phyloP scores from a whole-genome alignment of 2,888 invertebrate species.

The Andrena bucephala region DNA sequence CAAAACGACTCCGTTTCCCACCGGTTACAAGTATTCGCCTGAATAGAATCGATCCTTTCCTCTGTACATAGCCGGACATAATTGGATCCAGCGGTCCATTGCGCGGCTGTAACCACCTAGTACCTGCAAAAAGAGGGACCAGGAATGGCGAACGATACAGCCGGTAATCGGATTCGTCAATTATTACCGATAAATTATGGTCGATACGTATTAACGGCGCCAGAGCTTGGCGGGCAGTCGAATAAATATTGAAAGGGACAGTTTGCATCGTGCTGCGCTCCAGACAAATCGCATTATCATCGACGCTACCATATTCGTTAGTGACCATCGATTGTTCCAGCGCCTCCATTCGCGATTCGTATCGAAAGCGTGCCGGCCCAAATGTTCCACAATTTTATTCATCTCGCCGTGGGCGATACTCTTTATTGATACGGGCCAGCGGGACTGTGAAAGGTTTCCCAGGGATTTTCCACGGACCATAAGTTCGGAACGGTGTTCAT shows the following conservation, averaged over 20 bases:
- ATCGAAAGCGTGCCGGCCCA: background rate
- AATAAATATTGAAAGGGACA: conserved; percentile 57
- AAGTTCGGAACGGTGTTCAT: conserved; percentile 19
- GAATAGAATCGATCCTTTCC: conserved; percentile 10
- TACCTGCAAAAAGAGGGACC: conserved; percentile 19
- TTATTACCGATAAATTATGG: conserved; percentile 61
- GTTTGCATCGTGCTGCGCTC: conserved; percentile 28
- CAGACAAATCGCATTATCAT: conserved; percentile 37
- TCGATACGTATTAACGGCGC: conserved; percentile 45
- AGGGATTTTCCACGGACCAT: background rate
- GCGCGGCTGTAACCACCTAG: conserved; percentile 37
- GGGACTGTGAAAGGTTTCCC: background rate
- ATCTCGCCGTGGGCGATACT: background rate
- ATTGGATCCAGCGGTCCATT: conserved; percentile 49
- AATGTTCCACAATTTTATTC: conserved; percentile 16
- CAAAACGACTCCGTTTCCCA: conserved; percentile 18
- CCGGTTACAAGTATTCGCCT: conserved; percentile 10
- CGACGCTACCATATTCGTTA: conserved; percentile 5
- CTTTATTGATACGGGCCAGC: background rate
- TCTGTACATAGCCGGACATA: background rate
- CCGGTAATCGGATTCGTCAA: conserved; percentile 54
- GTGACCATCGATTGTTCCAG: conserved; percentile 12
- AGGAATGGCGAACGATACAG: conserved; percentile 24
- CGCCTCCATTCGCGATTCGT: background rate
- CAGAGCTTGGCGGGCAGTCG: background rate